Percentiles rank a stretch among this genome's conserved stretches.
Evolutionary conservation across 2,113 vertebrate genomes (phyloP).

Genomic region (Melanerpes formicivorus): DNA sequence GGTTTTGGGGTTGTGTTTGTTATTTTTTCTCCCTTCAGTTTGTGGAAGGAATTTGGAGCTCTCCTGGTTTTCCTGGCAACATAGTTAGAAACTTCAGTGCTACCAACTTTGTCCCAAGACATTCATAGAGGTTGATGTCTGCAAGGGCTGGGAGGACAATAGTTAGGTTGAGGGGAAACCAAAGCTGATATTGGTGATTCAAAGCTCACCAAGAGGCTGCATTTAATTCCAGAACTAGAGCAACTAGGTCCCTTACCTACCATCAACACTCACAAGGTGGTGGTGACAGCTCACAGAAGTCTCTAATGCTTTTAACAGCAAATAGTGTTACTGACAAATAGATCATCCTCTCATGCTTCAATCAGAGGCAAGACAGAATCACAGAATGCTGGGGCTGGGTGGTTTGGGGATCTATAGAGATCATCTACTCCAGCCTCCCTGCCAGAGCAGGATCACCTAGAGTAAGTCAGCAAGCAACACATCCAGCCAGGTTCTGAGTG

Average conservation of each 20-base stretch:
- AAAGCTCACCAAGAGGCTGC: background rate
- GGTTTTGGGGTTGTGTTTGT: background rate
- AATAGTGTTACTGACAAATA: background rate
- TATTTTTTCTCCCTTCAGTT: background rate
- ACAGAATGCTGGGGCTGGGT: too few relatives aligned
- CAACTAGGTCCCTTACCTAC: background rate
- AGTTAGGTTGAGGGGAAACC: background rate
- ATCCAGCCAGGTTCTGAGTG: too few relatives aligned
- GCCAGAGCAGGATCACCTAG: too few relatives aligned
- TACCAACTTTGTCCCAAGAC: background rate
- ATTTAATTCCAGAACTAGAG: background rate
- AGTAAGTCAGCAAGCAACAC: too few relatives aligned
- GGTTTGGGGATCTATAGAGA: too few relatives aligned
- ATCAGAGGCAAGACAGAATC: background rate
- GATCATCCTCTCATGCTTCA: background rate
- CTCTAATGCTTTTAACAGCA: background rate
- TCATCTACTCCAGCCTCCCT: too few relatives aligned
- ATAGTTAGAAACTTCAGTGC: background rate
- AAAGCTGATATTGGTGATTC: background rate
- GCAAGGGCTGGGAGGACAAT: background rate
- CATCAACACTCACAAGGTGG: background rate
- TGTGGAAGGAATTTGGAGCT: background rate
- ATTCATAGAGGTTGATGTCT: background rate
- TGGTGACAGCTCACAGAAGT: constrained; percentile 23
- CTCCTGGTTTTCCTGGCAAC: background rate